phyloP scores from a whole-genome alignment of 2,888 invertebrate genomes.

The Alsophila aescularia region DNA sequence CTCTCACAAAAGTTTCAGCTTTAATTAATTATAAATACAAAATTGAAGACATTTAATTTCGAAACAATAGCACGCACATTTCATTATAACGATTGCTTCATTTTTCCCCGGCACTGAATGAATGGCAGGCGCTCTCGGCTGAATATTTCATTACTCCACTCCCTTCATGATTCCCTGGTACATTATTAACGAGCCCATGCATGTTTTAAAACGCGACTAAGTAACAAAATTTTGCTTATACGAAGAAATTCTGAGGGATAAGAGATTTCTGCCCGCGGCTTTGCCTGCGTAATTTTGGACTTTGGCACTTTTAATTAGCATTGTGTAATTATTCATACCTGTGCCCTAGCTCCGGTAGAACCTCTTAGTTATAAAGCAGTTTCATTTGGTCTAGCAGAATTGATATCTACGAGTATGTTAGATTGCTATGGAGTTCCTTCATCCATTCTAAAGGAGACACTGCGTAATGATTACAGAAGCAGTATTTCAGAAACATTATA shows the following conservation, averaged over 20 bases:
- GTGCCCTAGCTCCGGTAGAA: too few relatives aligned
- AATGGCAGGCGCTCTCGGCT: slow-evolving; percentile 37
- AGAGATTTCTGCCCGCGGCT: not conserved
- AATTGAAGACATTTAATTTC: slow-evolving; percentile 27
- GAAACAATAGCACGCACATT: slow-evolving; percentile 27
- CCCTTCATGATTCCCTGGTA: slow-evolving; percentile 54
- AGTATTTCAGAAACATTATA: not conserved
- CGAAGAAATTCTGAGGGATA: slow-evolving; percentile 1
- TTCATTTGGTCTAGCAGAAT: too few relatives aligned
- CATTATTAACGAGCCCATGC: slow-evolving; percentile 54
- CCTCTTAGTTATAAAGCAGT: too few relatives aligned
- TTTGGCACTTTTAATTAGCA: not conserved
- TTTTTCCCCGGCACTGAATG: slow-evolving; percentile 34
- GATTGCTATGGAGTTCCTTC: not conserved
- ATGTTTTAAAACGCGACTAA: slow-evolving; percentile 39
- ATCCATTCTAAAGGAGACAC: not conserved
- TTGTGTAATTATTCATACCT: too few relatives aligned
- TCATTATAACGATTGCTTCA: slow-evolving; percentile 30
- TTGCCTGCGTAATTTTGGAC: not conserved
- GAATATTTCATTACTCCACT: slow-evolving; percentile 57
- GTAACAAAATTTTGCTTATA: slow-evolving; percentile 20
- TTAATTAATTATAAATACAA: slow-evolving; percentile 27
- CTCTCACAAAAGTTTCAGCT: slow-evolving; percentile 16
- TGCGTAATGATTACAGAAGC: not conserved
- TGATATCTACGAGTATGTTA: not conserved